phyloP scores from a whole-genome alignment of 2,888 invertebrate species.

The Phortica okadai region DNA sequence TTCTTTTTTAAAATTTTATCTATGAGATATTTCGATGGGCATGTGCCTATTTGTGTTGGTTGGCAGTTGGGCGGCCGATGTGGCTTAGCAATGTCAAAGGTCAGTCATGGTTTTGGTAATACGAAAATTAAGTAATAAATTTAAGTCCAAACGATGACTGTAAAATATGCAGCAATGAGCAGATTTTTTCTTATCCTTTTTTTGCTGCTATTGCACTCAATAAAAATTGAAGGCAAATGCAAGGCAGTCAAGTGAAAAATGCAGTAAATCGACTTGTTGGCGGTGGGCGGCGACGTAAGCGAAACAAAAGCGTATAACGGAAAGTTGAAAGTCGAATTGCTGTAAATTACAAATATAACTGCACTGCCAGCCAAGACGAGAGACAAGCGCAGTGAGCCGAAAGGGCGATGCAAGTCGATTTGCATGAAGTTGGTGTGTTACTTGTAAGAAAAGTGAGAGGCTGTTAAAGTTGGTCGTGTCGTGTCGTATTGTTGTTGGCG shows the following conservation, averaged over 20 bases:
- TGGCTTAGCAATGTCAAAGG: background rate
- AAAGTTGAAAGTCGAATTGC: slow-evolving; percentile 48
- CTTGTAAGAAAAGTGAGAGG: background rate
- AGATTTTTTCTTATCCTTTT: background rate
- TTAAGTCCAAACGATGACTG: slow-evolving; percentile 26
- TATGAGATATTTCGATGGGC: slow-evolving; percentile 34
- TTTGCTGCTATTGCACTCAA: background rate
- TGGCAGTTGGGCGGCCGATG: background rate
- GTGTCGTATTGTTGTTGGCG: slow-evolving; percentile 39
- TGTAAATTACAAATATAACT: slow-evolving; percentile 60
- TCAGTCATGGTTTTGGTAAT: slow-evolving; percentile 22
- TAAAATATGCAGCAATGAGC: slow-evolving; percentile 21
- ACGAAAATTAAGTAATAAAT: slow-evolving; percentile 60
- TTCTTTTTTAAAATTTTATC: slow-evolving; percentile 50
- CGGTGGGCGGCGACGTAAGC: slow-evolving; percentile 27
- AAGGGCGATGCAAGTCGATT: background rate
- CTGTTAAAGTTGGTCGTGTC: slow-evolving; percentile 25
- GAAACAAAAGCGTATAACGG: slow-evolving; percentile 40
- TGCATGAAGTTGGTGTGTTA: background rate
- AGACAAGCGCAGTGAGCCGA: background rate
- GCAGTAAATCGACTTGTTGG: slow-evolving; percentile 17
- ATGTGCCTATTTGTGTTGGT: background rate
- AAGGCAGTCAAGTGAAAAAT: slow-evolving; percentile 8
- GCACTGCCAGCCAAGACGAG: slow-evolving; percentile 47
- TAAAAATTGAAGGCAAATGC: background rate